Evolutionary conservation across 2,797 vertebrate species (phyloP).

Genomic region (Eulemur coronatus): DNA sequence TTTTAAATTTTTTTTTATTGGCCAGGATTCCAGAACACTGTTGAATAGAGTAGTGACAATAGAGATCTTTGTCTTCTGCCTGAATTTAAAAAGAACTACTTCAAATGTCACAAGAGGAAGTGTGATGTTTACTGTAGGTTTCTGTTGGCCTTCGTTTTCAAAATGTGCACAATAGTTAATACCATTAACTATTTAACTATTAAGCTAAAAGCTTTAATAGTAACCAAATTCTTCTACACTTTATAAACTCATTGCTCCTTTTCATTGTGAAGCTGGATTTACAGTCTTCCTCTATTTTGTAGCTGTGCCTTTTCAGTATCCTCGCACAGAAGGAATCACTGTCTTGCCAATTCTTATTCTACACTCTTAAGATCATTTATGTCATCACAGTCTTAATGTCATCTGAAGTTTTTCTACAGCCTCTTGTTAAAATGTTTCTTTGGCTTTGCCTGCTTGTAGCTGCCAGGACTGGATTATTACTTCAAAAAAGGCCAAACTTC

Average conservation of each 20-base stretch:
- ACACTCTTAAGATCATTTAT: not conserved
- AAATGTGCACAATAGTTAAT: not conserved
- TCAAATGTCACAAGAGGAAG: not conserved
- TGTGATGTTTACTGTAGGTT: not conserved
- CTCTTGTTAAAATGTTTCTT: not conserved
- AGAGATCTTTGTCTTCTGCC: not conserved
- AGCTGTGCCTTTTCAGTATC: not conserved
- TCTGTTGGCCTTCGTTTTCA: conserved; percentile 5
- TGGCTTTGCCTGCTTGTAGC: not conserved
- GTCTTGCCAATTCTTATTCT: conserved; percentile 3
- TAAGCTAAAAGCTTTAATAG: not conserved
- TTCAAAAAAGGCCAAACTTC: conserved; percentile 47
- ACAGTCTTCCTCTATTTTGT: not conserved
- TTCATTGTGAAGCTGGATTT: not conserved
- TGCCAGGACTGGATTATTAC: conserved; percentile 38
- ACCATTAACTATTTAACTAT: not conserved
- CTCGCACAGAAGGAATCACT: not conserved
- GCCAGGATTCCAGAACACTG: not conserved
- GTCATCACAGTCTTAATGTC: conserved; percentile 16
- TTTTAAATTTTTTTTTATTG: not conserved
- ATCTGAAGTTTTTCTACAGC: conserved; percentile 24
- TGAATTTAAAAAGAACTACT: not conserved
- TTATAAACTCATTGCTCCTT: not conserved
- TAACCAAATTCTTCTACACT: not conserved
- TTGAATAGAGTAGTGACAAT: not conserved